A percentile compares a stretch with the other conserved stretches of the same genome.
phyloP scores from a whole-genome alignment of 2,888 invertebrate species.

The Parnassius mnemosyne region DNA sequence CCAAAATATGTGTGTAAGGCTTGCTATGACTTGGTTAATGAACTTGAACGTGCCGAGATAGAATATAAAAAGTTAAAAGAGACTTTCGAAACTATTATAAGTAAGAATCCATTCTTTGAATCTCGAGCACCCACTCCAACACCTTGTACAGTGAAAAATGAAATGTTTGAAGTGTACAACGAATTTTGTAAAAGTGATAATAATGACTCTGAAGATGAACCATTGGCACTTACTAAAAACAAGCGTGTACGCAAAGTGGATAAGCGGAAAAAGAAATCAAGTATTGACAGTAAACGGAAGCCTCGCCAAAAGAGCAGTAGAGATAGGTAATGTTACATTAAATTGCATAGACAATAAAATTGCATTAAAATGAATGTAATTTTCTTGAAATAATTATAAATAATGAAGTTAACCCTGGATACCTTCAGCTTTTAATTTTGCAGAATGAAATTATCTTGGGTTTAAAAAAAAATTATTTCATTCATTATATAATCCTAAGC shows the following conservation, averaged over 20 bases:
- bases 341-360: neutral
- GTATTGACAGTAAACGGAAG: constrained; percentile 40
- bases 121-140: constrained; percentile 39
- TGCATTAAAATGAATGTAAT: no score
- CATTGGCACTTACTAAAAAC: constrained; percentile 58
- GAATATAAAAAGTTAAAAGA: constrained; percentile 64
- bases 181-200: constrained; percentile 28
- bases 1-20: constrained; percentile 55
- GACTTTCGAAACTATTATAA: constrained; percentile 61
- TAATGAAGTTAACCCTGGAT: no score
- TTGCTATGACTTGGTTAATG: constrained; percentile 62
- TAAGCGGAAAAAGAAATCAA: constrained; percentile 57
- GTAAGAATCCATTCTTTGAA: constrained; percentile 64
- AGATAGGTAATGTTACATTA: constrained; percentile 37
- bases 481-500: no score
- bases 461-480: no score
- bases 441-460: no score
- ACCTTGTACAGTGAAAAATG: constrained; percentile 40
- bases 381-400: no score
- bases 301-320: constrained; percentile 34
- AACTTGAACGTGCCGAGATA: constrained; percentile 63
- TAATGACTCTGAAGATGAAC: constrained; percentile 63
- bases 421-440: no score
- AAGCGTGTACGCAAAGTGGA: constrained; percentile 52
- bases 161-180: constrained; percentile 32